A percentile compares a stretch with the other conserved stretches of the same genome.
phyloP scores from a whole-genome alignment of 2,113 vertebrate species.

The Prunella himalayana region DNA sequence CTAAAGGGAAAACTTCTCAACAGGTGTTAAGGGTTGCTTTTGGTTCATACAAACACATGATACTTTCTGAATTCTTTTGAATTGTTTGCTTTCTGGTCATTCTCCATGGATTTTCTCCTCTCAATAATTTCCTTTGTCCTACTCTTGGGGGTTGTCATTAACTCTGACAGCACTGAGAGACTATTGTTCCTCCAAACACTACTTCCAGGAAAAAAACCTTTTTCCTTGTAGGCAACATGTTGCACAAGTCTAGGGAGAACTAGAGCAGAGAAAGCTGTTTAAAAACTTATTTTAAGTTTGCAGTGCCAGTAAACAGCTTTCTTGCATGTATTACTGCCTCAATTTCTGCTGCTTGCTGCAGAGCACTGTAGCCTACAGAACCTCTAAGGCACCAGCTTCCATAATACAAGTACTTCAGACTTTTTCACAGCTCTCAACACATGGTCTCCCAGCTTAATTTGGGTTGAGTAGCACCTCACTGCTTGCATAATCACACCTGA shows the following conservation, averaged over 20 bases:
- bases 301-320: background rate
- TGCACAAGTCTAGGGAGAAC: background rate
- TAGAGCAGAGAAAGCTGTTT: background rate
- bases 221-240: background rate
- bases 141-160: background rate
- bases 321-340: background rate
- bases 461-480: background rate
- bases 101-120: background rate
- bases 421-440: background rate
- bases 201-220: background rate
- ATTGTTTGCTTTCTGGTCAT: background rate
- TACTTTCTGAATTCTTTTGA: background rate
- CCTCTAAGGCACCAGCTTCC: background rate
- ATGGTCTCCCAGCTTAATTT: background rate
- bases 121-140: background rate
- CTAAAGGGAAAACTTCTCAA: background rate
- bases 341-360: background rate
- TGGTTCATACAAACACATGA: background rate
- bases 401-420: background rate
- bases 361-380: background rate
- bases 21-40: background rate
- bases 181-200: background rate
- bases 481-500: background rate
- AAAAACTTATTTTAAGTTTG: background rate
- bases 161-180: background rate